Evolutionary conservation across 2,888 invertebrate genomes (phyloP).

Genomic region (Leuctra nigra): DNA sequence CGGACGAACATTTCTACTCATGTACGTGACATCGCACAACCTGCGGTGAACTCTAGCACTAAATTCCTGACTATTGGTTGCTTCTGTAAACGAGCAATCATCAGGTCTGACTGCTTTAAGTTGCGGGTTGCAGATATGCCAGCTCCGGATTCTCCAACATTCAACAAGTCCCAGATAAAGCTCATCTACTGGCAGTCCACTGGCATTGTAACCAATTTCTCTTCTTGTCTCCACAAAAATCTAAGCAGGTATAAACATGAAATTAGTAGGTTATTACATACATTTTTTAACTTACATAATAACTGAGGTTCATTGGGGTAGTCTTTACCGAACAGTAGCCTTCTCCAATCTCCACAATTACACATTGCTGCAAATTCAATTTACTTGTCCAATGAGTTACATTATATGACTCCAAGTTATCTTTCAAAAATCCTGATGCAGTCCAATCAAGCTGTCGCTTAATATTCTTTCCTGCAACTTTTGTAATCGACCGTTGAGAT

Average conservation of each 20-base stretch:
- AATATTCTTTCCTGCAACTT: too few relatives aligned
- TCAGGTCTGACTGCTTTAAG: constrained; percentile 34
- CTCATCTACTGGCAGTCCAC: constrained; percentile 32
- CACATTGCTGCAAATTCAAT: constrained; percentile 43
- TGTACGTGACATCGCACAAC: constrained; percentile 41
- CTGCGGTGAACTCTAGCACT: constrained; percentile 40
- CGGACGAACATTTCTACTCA: constrained; percentile 33
- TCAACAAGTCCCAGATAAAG: constrained; percentile 43
- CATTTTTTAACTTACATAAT: not conserved
- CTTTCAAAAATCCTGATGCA: too few relatives aligned
- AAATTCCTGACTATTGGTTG: constrained; percentile 32
- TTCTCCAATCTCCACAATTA: constrained; percentile 43
- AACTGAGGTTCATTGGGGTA: not conserved
- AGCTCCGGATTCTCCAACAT: constrained; percentile 37
- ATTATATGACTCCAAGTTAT: constrained; percentile 34
- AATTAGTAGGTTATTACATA: constrained; percentile 9
- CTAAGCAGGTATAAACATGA: not conserved
- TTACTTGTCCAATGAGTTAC: constrained; percentile 38
- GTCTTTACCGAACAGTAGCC: constrained; percentile 41
- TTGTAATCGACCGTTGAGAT: too few relatives aligned
- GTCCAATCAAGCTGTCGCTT: too few relatives aligned
- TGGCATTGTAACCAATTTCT: not conserved
- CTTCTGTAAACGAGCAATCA: constrained; percentile 38
- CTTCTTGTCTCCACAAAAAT: constrained; percentile 13
- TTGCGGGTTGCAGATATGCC: constrained; percentile 40